Evolutionary conservation across 1,140 invertebrate genomes (phyloP).

Genomic region (Ceratosolen fusciceps): DNA sequence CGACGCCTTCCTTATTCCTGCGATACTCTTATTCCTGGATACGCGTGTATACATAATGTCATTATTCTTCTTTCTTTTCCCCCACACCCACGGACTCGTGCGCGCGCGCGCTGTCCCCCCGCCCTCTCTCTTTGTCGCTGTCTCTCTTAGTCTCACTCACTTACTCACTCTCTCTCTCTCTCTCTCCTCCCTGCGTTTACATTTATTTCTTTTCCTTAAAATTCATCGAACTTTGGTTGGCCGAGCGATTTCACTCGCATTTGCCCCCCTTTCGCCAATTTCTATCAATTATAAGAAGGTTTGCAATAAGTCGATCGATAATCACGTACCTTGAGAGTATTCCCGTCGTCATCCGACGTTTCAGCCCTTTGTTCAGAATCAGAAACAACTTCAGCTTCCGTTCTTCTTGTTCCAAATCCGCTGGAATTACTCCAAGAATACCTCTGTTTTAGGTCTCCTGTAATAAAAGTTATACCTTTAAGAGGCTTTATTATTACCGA

Average conservation of each 20-base stretch:
- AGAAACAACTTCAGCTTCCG: constrained; percentile 51
- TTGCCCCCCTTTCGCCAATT: neutral
- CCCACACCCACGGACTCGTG: too few species aligned
- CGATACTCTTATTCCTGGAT: neutral
- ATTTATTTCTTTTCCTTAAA: too few species aligned
- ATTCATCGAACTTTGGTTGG: too few species aligned
- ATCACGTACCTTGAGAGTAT: constrained; percentile 54
- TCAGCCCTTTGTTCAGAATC: constrained; percentile 44
- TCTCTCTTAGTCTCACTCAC: too few species aligned
- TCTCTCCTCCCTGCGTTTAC: too few species aligned
- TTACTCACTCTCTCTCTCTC: too few species aligned
- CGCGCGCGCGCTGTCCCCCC: too few species aligned
- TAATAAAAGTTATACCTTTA: too few species aligned
- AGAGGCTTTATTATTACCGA: too few species aligned
- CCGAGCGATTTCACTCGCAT: too few species aligned
- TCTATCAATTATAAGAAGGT: neutral
- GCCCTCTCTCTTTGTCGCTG: too few species aligned
- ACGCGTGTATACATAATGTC: neutral
- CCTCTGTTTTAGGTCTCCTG: constrained; percentile 58
- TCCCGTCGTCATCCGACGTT: constrained; percentile 53
- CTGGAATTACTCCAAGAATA: constrained; percentile 57
- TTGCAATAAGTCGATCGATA: neutral
- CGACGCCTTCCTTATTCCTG: neutral
- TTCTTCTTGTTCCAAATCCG: constrained; percentile 52
- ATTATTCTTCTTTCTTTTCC: too few species aligned